These are phyloP conservation scores for Liparis tanakae DNA, from an alignment of 2,797 vertebrate genomes.

Conservation along the genomic window DNA sequence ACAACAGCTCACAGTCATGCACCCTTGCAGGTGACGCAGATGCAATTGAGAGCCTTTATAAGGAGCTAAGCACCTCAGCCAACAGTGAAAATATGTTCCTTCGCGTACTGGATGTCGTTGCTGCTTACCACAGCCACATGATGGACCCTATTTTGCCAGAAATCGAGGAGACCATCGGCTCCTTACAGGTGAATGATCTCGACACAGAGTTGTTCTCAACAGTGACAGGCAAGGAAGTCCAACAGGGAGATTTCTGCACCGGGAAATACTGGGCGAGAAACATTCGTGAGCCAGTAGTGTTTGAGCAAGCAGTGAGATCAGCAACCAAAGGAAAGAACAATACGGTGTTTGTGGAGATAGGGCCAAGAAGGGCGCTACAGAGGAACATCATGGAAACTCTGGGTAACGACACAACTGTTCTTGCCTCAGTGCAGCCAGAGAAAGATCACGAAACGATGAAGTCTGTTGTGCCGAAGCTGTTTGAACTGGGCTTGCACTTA, in stretches of 20 bases:
- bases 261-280: slow-evolving; percentile 88
- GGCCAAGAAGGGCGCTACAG: slow-evolving; percentile 82
- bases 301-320: slow-evolving; percentile 80
- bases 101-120: slow-evolving; percentile 82
- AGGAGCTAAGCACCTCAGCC: slow-evolving; percentile 72
- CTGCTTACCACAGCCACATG: slow-evolving; percentile 89
- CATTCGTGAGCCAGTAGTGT: slow-evolving; percentile 84
- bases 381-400: slow-evolving; percentile 86
- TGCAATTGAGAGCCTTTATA: slow-evolving; percentile 72
- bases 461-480: slow-evolving; percentile 79
- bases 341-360: slow-evolving; percentile 87
- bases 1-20: slow-evolving; percentile 88
- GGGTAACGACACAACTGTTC: slow-evolving; percentile 76
- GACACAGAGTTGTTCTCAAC: slow-evolving; percentile 86
- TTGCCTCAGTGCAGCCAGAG: slow-evolving; percentile 81
- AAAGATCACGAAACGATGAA: slow-evolving; percentile 83
- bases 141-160: slow-evolving; percentile 86
- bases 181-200: slow-evolving; percentile 71
- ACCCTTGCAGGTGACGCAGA: slow-evolving; percentile 87
- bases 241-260: slow-evolving; percentile 80
- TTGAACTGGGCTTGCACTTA: slow-evolving; percentile 84
- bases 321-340: slow-evolving; percentile 76
- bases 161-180: slow-evolving; percentile 73
- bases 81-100: slow-evolving; percentile 84
- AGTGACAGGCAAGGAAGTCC: slow-evolving; percentile 80